phyloP scores from a whole-genome alignment of 2,888 invertebrate species.

The Elmis aenea region DNA sequence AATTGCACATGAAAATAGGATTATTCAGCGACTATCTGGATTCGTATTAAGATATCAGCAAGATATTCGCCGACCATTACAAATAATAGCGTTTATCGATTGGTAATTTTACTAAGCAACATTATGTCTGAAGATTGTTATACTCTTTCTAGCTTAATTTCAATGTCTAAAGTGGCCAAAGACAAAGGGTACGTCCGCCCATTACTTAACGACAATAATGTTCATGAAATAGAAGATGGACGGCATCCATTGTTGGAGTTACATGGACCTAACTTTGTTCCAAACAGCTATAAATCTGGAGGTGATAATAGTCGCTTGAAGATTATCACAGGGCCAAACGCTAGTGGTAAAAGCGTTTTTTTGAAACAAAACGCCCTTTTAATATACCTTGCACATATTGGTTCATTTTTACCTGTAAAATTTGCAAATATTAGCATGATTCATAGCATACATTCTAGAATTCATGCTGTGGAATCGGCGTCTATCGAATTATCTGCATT shows the following conservation, averaged over 20 bases:
- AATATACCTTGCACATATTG: constrained; percentile 81
- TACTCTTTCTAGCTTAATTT: constrained; percentile 37
- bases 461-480: constrained; percentile 73
- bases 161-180: constrained; percentile 42
- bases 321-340: constrained; percentile 84
- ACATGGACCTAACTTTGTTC: constrained; percentile 61
- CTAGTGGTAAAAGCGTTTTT: constrained; percentile 89
- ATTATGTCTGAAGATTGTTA: constrained; percentile 1
- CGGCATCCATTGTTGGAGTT: constrained; percentile 73
- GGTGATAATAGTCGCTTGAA: constrained; percentile 56
- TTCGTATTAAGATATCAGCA: constrained; percentile 38
- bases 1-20: constrained; percentile 71
- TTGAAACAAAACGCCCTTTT: constrained; percentile 79
- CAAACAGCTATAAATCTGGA: constrained; percentile 66
- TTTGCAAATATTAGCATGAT: constrained; percentile 66
- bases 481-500: constrained; percentile 79
- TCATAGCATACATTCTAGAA: constrained; percentile 69
- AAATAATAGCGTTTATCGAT: constrained; percentile 38
- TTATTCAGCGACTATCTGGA: constrained; percentile 51
- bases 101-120: constrained; percentile 29
- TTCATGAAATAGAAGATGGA: constrained; percentile 45
- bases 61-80: constrained; percentile 38
- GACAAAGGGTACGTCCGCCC: constrained; percentile 42
- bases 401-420: constrained; percentile 82
- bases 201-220: constrained; percentile 35